Conservation (phyloP, 2,113 vertebrate genomes). For the Sitta europaea region DNA sequence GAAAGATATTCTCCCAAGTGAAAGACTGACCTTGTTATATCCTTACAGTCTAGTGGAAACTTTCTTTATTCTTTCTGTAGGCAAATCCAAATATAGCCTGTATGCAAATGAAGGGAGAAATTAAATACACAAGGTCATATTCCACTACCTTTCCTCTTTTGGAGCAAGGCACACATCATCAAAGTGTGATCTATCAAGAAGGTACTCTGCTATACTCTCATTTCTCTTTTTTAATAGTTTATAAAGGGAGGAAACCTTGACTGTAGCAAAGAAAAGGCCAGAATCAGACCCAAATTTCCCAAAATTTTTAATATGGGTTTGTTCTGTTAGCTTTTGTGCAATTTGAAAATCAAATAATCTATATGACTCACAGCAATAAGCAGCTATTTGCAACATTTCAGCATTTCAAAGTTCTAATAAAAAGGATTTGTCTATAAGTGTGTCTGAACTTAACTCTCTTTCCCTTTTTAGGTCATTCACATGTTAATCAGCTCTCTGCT, state of each 20-base stretch:
- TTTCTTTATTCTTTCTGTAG: background rate
- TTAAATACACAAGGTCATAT: background rate
- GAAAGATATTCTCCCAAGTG: background rate
- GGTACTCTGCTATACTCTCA: too few species aligned
- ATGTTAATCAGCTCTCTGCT: background rate
- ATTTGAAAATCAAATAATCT: background rate
- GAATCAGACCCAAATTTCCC: background rate
- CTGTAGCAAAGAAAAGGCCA: background rate
- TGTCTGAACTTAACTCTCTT: background rate
- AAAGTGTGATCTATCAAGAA: background rate
- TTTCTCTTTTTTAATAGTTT: background rate
- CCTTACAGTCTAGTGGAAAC: background rate
- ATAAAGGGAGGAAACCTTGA: fast-evolving
- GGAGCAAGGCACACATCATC: background rate
- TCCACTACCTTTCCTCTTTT: background rate
- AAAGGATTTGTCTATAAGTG: background rate
- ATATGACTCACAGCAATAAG: background rate
- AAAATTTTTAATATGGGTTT: background rate
- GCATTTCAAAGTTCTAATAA: background rate
- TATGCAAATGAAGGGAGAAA: background rate
- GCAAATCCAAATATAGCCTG: background rate
- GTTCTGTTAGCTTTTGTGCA: background rate
- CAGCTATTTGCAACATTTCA: background rate
- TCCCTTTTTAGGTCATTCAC: background rate
- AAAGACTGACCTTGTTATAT: background rate